phyloP scores from a whole-genome alignment of 2,113 vertebrate genomes.

The Desmodus rotundus region DNA sequence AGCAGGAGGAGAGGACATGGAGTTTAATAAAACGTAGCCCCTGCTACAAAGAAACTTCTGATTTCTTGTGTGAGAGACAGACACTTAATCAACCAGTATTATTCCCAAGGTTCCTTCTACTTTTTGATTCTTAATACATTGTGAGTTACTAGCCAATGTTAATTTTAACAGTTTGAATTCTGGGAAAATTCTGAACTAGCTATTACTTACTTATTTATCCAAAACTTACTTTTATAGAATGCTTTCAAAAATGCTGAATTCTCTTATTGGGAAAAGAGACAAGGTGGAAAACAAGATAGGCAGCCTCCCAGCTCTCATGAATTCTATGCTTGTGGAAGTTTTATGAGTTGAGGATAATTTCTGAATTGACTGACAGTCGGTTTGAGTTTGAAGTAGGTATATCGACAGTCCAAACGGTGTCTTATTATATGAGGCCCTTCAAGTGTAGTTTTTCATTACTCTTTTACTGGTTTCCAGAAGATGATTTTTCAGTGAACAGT shows the following conservation, averaged over 20 bases:
- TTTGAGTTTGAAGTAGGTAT: neutral
- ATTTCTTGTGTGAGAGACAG: neutral
- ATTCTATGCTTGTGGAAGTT: neutral
- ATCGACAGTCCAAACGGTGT: neutral
- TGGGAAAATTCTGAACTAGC: neutral
- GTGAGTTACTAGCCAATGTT: neutral
- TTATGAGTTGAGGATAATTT: neutral
- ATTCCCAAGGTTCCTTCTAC: neutral
- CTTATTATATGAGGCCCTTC: neutral
- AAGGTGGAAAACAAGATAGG: neutral
- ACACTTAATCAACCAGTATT: neutral
- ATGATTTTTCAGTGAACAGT: neutral
- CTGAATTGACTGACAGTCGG: neutral
- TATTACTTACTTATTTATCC: neutral
- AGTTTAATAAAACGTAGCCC: neutral
- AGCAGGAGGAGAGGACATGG: neutral
- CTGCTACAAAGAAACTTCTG: neutral
- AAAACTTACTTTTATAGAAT: neutral
- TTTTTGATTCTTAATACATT: neutral
- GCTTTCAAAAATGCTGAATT: neutral
- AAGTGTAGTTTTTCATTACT: neutral
- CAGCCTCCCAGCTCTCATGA: neutral
- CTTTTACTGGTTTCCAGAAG: neutral
- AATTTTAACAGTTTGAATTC: conserved; percentile 2
- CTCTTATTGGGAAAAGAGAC: neutral